Percentiles rank a stretch among this genome's conserved stretches.
phyloP scores from a whole-genome alignment of 2,113 vertebrate genomes.

The Rissa tridactyla region DNA sequence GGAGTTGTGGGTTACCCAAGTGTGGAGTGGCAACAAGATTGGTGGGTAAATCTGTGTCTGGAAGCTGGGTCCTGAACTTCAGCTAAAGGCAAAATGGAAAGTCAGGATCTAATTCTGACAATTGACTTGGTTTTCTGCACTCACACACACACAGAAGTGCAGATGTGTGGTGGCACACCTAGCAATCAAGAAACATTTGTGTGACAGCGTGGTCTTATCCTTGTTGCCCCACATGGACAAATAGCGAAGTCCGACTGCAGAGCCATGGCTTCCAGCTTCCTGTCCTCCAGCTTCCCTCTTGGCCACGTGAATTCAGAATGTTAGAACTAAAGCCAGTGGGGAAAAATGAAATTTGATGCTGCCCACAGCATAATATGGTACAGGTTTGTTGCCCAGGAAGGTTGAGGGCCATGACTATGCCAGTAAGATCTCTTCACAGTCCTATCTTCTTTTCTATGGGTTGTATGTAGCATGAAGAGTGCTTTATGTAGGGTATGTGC shows the following conservation, averaged over 20 bases:
- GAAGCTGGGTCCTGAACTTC: not conserved
- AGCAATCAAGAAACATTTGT: not conserved
- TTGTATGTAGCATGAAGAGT: not conserved
- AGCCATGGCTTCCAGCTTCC: not conserved
- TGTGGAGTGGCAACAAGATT: not conserved
- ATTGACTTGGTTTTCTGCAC: not conserved
- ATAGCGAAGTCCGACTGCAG: not conserved
- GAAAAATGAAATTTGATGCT: not conserved
- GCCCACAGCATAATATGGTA: not conserved
- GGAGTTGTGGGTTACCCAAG: not conserved
- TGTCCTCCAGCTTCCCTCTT: not conserved
- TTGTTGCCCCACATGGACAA: not conserved
- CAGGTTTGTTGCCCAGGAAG: not conserved
- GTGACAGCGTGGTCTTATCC: not conserved
- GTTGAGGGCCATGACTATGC: no score
- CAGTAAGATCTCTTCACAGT: not conserved
- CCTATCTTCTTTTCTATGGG: not conserved
- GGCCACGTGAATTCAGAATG: not conserved
- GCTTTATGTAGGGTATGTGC: not conserved
- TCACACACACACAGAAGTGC: not conserved
- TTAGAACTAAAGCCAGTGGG: not conserved
- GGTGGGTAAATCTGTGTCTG: not conserved
- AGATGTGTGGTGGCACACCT: not conserved
- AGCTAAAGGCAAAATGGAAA: not conserved
- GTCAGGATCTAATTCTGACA: not conserved